Evolutionary conservation across 1,140 invertebrate genomes (phyloP).

Genomic region (Bombus pascuorum): DNA sequence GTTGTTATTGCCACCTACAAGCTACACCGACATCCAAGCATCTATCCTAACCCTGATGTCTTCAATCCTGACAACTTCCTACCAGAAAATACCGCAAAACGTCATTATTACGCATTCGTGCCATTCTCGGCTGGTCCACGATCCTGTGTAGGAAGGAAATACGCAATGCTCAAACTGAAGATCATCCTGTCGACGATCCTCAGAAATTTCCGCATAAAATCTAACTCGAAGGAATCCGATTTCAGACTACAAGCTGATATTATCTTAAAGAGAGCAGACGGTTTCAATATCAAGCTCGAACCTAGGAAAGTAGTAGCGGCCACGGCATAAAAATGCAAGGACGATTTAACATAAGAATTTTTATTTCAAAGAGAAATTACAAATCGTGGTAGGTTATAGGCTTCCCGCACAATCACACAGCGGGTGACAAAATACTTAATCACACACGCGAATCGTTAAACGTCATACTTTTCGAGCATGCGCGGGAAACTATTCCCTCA

Average conservation of each 20-base stretch:
- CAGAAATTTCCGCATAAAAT: slow-evolving; percentile 89
- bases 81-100: slow-evolving; percentile 88
- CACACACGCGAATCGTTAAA: background rate
- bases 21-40: slow-evolving; percentile 87
- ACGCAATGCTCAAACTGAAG: slow-evolving; percentile 94
- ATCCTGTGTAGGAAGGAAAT: slow-evolving; percentile 94
- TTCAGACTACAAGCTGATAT: slow-evolving; percentile 91
- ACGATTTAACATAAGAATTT: background rate
- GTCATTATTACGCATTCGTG: slow-evolving; percentile 93
- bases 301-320: slow-evolving; percentile 83
- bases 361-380: background rate
- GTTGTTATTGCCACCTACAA: slow-evolving; percentile 86
- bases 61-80: slow-evolving; percentile 94
- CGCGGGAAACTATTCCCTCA: background rate
- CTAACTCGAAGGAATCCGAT: slow-evolving; percentile 87
- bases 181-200: slow-evolving; percentile 93
- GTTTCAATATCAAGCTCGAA: slow-evolving; percentile 88
- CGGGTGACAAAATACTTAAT: too few relatives aligned
- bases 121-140: slow-evolving; percentile 94
- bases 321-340: slow-evolving; percentile 62
- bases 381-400: background rate
- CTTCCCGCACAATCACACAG: too few relatives aligned
- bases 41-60: slow-evolving; percentile 90
- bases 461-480: background rate
- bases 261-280: slow-evolving; percentile 91